These are phyloP conservation scores for Sternarchorhynchus goeldii DNA, from an alignment of 2,797 vertebrate genomes.

Conservation along the genomic window DNA sequence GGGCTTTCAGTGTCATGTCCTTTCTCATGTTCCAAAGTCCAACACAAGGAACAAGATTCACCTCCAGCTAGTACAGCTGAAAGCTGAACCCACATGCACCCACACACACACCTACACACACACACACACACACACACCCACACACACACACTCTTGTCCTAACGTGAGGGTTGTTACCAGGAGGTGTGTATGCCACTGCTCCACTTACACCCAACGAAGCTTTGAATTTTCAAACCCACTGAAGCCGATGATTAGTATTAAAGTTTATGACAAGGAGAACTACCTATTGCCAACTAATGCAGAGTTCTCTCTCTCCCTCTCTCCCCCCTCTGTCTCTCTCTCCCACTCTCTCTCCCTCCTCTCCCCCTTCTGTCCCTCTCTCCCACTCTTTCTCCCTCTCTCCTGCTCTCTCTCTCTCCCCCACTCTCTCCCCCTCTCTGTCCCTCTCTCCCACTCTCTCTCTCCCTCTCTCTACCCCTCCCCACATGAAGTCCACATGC, in stretches of 20 bases:
- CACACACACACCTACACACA: no score
- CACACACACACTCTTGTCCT: no score
- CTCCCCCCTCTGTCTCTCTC: no score
- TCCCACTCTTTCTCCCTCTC: constrained; percentile 20
- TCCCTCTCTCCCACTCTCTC: neutral
- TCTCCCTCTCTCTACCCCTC: neutral
- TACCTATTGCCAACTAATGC: constrained; percentile 48
- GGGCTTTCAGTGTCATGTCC: no score
- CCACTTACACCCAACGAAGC: constrained; percentile 67
- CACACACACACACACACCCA: no score
- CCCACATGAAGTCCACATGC: no score
- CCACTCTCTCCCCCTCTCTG: neutral
- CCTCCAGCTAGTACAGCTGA: neutral
- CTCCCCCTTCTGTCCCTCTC: constrained; percentile 33
- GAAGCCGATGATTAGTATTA: constrained; percentile 84
- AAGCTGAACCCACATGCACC: neutral
- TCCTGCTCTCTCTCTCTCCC: constrained; percentile 1
- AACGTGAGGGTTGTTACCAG: no score
- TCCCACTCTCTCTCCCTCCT: neutral
- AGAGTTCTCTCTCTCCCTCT: neutral
- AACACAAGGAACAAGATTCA: no score
- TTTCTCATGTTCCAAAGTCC: no score
- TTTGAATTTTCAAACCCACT: constrained; percentile 79
- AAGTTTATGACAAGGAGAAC: constrained; percentile 77
- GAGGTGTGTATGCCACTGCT: constrained; percentile 35